phyloP scores from a whole-genome alignment of 2,888 invertebrate genomes.

The Salticus scenicus region DNA sequence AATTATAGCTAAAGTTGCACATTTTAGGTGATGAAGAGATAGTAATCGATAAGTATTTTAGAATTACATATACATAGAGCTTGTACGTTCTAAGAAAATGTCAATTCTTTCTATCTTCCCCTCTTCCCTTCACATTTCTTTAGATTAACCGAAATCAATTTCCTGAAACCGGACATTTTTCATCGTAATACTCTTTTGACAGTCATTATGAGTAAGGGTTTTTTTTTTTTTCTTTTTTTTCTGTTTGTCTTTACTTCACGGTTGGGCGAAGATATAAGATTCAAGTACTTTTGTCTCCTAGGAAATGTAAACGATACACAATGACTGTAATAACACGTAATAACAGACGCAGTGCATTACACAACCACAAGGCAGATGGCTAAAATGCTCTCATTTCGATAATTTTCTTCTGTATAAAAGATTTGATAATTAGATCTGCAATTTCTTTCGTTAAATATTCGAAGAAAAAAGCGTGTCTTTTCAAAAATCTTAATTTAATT shows the following conservation, averaged over 20 bases:
- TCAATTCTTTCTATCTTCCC: no score
- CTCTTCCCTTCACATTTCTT: not conserved
- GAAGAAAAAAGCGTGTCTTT: not conserved
- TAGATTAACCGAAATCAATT: conserved; percentile 8
- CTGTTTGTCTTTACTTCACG: conserved; percentile 17
- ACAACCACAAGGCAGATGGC: not conserved
- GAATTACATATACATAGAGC: no score
- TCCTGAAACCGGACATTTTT: not conserved
- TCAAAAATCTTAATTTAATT: not conserved
- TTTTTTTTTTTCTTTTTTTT: not conserved
- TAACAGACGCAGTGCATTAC: not conserved
- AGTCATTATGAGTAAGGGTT: no score
- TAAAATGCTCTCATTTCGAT: not conserved
- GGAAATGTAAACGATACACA: not conserved
- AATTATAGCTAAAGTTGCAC: conserved; percentile 23
- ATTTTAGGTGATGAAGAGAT: not conserved
- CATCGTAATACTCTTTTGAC: no score
- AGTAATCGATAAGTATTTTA: no score
- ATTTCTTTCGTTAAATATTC: no score
- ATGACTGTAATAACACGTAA: conserved; percentile 21
- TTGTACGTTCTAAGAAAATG: no score
- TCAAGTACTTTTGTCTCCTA: not conserved
- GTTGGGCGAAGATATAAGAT: not conserved
- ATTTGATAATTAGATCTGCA: not conserved
- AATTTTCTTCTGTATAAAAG: not conserved